Evolutionary conservation across 1,140 invertebrate species (phyloP).

Genomic region (Rhagoletis pomonella): DNA sequence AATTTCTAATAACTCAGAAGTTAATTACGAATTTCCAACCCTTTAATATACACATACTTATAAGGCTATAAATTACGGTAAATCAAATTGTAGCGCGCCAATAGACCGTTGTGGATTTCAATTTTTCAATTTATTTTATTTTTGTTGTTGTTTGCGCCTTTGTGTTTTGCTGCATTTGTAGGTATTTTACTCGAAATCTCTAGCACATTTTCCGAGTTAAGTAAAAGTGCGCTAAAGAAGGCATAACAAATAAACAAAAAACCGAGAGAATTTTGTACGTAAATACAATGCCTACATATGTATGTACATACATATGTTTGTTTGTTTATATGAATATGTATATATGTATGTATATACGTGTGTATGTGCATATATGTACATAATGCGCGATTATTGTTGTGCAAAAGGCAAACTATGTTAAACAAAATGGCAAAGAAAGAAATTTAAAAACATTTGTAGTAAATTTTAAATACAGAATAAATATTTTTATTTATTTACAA

Average conservation of each 20-base stretch:
- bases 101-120: neutral
- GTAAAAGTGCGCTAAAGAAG: neutral
- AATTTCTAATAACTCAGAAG: slow-evolving; percentile 4
- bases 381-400: too few species aligned
- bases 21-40: too few species aligned
- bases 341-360: neutral
- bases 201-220: slow-evolving; percentile 9
- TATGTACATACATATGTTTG: neutral
- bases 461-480: too few species aligned
- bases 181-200: slow-evolving; percentile 26
- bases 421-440: too few species aligned
- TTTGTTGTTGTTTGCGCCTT: neutral
- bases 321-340: neutral
- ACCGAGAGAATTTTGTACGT: too few species aligned
- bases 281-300: neutral
- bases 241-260: neutral
- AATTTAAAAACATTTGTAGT: too few species aligned
- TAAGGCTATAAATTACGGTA: neutral
- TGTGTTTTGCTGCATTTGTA: neutral
- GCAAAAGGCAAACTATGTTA: too few species aligned
- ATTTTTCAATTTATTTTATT: neutral
- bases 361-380: neutral
- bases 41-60: neutral
- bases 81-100: neutral
- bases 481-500: too few species aligned